A percentile compares a stretch with the other conserved stretches of the same genome.
Conservation (phyloP, 2,113 vertebrate species). For the Isichthys henryi region DNA sequence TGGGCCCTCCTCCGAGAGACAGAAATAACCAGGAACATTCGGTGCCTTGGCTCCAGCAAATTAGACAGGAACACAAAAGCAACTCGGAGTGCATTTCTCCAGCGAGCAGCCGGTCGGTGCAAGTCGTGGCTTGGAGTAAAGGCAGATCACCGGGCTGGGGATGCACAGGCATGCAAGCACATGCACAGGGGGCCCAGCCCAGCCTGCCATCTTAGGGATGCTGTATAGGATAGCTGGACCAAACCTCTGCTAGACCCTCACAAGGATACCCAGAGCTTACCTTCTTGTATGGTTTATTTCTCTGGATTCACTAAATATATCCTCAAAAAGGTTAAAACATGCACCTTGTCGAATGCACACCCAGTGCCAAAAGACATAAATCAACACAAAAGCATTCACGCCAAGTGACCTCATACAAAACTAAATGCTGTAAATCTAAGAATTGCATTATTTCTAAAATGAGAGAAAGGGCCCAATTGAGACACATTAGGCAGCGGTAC, state of each 20-base stretch:
- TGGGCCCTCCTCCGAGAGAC: neutral
- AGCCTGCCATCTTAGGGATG: neutral
- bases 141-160: neutral
- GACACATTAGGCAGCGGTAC: neutral
- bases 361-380: neutral
- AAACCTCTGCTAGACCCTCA: constrained; percentile 31
- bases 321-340: neutral
- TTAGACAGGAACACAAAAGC: neutral
- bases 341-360: constrained; percentile 7
- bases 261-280: constrained; percentile 21
- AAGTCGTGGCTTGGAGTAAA: neutral
- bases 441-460: constrained; percentile 2
- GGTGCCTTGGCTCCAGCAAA: neutral
- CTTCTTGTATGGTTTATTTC: neutral
- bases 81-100: neutral
- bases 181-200: neutral
- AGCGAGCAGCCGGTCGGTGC: neutral
- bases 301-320: constrained; percentile 2
- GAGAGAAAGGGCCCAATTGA: constrained; percentile 7
- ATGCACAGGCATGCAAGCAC: neutral
- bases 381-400: neutral
- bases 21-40: constrained; percentile 57
- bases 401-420: neutral
- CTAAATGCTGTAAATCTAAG: neutral
- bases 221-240: constrained; percentile 9